Evolutionary conservation across 2,888 invertebrate genomes (phyloP).

Genomic region (Kryphioiulus occultus): DNA sequence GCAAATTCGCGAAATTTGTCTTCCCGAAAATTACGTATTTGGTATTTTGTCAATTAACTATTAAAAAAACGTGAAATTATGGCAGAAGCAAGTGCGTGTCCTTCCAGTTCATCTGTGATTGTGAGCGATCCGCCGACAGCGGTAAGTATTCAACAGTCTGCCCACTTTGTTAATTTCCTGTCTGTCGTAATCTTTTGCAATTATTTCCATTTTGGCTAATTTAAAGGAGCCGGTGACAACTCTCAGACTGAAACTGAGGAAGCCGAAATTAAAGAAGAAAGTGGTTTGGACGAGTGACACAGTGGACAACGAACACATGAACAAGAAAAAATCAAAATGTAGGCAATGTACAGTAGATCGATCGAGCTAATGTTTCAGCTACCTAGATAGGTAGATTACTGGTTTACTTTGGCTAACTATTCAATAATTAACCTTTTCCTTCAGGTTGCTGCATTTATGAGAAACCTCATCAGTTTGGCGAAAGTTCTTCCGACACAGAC

Average conservation of each 20-base stretch:
- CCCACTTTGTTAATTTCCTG: too few species aligned
- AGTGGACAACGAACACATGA: conserved; percentile 93
- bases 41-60: background rate
- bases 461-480: conserved; percentile 86
- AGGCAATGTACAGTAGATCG: conserved; percentile 54
- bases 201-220: conserved; percentile 52
- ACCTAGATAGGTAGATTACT: too few species aligned
- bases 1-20: background rate
- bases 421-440: conserved; percentile 50
- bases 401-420: background rate
- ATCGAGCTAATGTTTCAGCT: too few species aligned
- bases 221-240: conserved; percentile 65
- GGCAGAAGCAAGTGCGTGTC: background rate
- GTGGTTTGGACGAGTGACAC: conserved; percentile 91
- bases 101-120: background rate
- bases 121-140: background rate
- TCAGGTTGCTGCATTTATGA: conserved; percentile 93
- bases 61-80: background rate
- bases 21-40: background rate
- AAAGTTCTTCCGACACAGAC: conserved; percentile 82
- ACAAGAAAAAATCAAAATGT: conserved; percentile 97
- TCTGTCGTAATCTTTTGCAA: too few species aligned
- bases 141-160: background rate
- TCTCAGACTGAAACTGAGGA: conserved; percentile 72
- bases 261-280: conserved; percentile 76